Conservation (phyloP, 2,888 invertebrate species). For the Drosophila greeni region DNA sequence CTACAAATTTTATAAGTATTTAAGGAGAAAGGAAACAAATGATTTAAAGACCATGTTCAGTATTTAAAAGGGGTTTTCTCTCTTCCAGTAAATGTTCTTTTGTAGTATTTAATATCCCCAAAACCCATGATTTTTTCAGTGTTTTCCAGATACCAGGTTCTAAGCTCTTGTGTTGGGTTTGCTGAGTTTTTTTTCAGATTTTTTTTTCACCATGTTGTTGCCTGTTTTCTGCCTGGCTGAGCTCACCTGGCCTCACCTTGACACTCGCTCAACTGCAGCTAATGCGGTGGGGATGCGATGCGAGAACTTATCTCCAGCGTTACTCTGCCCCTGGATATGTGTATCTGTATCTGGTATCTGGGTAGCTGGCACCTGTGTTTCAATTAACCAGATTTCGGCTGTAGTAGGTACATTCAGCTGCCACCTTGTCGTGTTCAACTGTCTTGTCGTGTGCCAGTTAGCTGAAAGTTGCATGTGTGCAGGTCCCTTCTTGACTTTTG, state of each 20-base stretch:
- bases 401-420: neutral
- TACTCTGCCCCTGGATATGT: constrained; percentile 19
- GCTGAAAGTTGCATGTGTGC: constrained; percentile 27
- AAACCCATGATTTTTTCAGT: constrained; percentile 8
- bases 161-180: constrained; percentile 12
- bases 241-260: constrained; percentile 71
- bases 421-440: constrained; percentile 29
- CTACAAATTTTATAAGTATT: too few relatives aligned
- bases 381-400: constrained; percentile 38
- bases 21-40: neutral
- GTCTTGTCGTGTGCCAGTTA: constrained; percentile 22
- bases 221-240: constrained; percentile 64
- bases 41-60: neutral
- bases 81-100: neutral
- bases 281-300: constrained; percentile 54
- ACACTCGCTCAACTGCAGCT: constrained; percentile 73
- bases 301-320: constrained; percentile 29
- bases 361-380: constrained; percentile 25
- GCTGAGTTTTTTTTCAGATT: constrained; percentile 16
- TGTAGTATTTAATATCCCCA: neutral
- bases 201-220: constrained; percentile 30
- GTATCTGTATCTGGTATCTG: constrained; percentile 10
- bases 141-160: constrained; percentile 1
- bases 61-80: neutral
- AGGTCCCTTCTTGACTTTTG: constrained; percentile 13